A percentile compares a stretch with the other conserved stretches of the same genome.
Evolutionary conservation across 2,797 vertebrate species (phyloP).

Genomic region (Chloroceryle amazona): DNA sequence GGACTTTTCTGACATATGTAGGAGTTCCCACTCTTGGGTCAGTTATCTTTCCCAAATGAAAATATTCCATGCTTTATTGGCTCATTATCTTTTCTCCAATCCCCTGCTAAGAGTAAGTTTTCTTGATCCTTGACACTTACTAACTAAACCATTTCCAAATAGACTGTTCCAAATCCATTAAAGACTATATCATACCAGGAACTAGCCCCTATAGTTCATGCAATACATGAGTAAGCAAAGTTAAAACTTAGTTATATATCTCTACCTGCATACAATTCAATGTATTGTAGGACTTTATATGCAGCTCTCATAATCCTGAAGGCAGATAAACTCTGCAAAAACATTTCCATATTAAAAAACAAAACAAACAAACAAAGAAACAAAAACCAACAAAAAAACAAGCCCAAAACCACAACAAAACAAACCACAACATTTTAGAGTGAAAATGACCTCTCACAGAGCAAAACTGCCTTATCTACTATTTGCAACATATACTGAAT

Average conservation of each 20-base stretch:
- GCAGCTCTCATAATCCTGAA: not conserved
- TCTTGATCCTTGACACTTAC: not conserved
- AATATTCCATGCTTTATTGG: not conserved
- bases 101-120: not conserved
- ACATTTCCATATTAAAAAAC: not conserved
- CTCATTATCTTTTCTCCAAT: not conserved
- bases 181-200: not conserved
- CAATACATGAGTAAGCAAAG: not conserved
- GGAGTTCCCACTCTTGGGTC: not conserved
- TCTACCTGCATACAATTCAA: not conserved
- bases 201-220: not conserved
- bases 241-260: not conserved
- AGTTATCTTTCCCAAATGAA: not conserved
- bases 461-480: not conserved
- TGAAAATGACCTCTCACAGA: not conserved
- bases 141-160: not conserved
- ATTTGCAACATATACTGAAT: not conserved
- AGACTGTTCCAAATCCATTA: not conserved
- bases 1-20: not conserved
- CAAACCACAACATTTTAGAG: not conserved
- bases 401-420: no score
- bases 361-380: no score
- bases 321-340: not conserved
- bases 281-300: not conserved
- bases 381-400: no score